Percentiles rank a stretch among this genome's conserved stretches.
Conservation (phyloP, 37 sponge, comb jelly and placozoan genomes). For the Aphrocallistes beatrix region DNA sequence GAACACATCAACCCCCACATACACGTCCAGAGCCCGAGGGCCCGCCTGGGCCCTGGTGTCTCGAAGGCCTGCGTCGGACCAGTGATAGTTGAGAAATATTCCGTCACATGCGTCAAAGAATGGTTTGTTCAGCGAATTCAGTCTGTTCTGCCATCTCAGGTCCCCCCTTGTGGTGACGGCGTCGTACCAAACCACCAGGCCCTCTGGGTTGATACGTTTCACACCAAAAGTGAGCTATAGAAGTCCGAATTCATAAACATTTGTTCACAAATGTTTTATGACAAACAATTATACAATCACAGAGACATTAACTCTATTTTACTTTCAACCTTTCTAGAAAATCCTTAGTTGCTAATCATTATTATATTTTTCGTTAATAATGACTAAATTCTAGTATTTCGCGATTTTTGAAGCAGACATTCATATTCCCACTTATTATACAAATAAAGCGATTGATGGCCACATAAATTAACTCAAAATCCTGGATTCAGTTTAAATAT, state of each 20-base stretch:
- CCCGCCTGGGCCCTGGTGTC: conserved; percentile 30
- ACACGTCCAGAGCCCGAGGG: conserved; percentile 53
- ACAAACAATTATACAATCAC: background rate
- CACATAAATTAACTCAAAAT: no score
- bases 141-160: conserved; percentile 85
- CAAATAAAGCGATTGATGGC: no score
- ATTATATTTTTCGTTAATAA: background rate
- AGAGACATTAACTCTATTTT: background rate
- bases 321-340: background rate
- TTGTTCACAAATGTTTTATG: no score
- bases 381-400: background rate
- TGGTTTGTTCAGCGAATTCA: conserved; percentile 66
- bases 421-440: no score
- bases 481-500: no score
- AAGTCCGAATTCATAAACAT: no score
- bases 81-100: conserved; percentile 94
- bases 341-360: background rate
- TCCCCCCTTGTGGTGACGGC: conserved; percentile 70
- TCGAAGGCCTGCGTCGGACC: conserved; percentile 45
- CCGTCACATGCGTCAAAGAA: conserved; percentile 93
- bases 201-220: conserved; percentile 44
- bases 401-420: background rate
- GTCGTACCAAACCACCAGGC: conserved; percentile 94
- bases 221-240: conserved; percentile 48
- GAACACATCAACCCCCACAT: conserved; percentile 92